phyloP scores from a whole-genome alignment of 2,888 invertebrate species.

The Harpalus rubripes region DNA sequence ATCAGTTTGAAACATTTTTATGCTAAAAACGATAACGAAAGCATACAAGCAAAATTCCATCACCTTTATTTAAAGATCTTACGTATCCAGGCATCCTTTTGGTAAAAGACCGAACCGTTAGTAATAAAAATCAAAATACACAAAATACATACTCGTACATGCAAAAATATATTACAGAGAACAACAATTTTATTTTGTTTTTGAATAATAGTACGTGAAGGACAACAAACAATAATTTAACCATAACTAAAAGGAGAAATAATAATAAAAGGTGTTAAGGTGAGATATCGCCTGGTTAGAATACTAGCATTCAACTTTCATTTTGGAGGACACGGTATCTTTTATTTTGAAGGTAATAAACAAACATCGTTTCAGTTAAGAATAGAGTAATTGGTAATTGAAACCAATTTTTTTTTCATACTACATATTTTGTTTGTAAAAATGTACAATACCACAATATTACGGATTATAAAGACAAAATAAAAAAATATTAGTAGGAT shows the following conservation, averaged over 20 bases:
- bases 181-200: neutral
- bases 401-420: too few species aligned
- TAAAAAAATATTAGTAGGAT: too few species aligned
- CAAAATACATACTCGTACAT: neutral
- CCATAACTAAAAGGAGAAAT: neutral
- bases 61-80: conserved; percentile 54
- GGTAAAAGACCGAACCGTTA: neutral
- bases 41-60: conserved; percentile 38
- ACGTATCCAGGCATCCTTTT: neutral
- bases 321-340: too few species aligned
- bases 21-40: conserved; percentile 43
- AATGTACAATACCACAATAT: too few species aligned
- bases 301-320: neutral
- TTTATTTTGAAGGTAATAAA: neutral
- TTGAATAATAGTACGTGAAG: neutral
- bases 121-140: neutral
- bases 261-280: neutral
- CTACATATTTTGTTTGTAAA: too few species aligned
- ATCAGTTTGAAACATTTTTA: conserved; percentile 65
- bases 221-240: neutral
- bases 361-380: too few species aligned
- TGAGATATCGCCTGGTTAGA: neutral
- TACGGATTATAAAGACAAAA: too few species aligned
- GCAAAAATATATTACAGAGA: too few species aligned
- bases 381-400: too few species aligned